These are phyloP conservation scores for Drosophila neocordata DNA, from an alignment of 1,140 invertebrate species.

Conservation along the genomic window DNA sequence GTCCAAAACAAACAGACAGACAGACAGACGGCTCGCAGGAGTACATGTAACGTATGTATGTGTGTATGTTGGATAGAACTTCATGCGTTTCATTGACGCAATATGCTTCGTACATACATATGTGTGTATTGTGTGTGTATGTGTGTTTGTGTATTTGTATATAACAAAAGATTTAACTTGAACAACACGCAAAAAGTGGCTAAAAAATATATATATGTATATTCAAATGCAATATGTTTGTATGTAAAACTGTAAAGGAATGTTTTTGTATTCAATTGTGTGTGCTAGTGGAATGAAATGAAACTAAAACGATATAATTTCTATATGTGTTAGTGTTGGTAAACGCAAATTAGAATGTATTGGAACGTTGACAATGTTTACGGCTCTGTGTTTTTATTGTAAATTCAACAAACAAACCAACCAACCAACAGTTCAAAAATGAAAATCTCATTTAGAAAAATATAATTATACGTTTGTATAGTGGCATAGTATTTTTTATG, in stretches of 20 bases:
- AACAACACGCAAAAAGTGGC: constrained; percentile 8
- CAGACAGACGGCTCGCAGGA: background rate
- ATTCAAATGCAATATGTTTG: constrained; percentile 1
- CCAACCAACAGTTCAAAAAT: constrained; percentile 55
- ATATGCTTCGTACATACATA: background rate
- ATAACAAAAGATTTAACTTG: constrained; percentile 1
- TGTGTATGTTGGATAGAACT: background rate
- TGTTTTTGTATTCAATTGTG: background rate
- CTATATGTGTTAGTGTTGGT: background rate
- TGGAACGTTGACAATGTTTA: constrained; percentile 39
- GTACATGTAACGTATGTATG: background rate
- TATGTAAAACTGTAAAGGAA: background rate
- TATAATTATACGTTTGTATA: constrained; percentile 21
- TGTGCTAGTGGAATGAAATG: background rate
- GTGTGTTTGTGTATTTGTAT: constrained; percentile 12
- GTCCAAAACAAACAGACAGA: background rate
- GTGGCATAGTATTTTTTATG: constrained; percentile 13
- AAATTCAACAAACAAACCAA: constrained; percentile 45
- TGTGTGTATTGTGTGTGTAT: constrained; percentile 10
- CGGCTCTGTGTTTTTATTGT: constrained; percentile 29
- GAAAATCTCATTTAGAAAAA: constrained; percentile 45
- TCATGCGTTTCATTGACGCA: background rate
- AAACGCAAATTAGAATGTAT: constrained; percentile 2
- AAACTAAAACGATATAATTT: background rate
- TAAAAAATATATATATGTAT: constrained; percentile 9